Conservation (phyloP, 2,888 invertebrate genomes). For the Adelphocoris suturalis region DNA sequence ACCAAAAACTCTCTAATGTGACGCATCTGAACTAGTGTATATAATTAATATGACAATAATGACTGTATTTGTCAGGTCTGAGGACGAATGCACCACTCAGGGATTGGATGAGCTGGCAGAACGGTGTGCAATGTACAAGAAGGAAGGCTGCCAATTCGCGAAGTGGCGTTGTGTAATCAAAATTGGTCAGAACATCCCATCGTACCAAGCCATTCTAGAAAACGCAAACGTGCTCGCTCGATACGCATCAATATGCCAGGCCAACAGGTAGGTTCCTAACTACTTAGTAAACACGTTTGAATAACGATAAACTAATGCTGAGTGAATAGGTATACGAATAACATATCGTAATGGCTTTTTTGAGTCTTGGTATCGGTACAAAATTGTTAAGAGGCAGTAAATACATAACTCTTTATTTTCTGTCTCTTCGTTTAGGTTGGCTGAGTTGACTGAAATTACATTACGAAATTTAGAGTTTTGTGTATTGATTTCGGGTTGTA, state of each 20-base stretch:
- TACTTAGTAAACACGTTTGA: neutral
- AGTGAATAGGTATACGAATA: too few species aligned
- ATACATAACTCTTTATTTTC: too few species aligned
- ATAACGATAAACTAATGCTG: too few species aligned
- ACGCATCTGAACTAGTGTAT: too few species aligned
- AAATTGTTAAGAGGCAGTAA: too few species aligned
- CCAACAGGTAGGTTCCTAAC: slow-evolving; percentile 79
- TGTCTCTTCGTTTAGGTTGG: too few species aligned
- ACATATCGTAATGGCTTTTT: too few species aligned
- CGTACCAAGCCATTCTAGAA: slow-evolving; percentile 81
- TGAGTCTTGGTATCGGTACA: too few species aligned
- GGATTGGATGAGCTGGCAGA: slow-evolving; percentile 82
- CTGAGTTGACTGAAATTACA: too few species aligned
- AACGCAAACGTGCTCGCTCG: slow-evolving; percentile 84
- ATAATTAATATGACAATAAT: too few species aligned
- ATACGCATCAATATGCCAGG: slow-evolving; percentile 82
- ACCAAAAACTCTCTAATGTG: too few species aligned
- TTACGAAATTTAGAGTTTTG: too few species aligned
- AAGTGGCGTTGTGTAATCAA: slow-evolving; percentile 84
- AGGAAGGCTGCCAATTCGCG: slow-evolving; percentile 83
- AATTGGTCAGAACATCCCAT: slow-evolving; percentile 81
- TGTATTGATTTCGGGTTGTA: neutral
- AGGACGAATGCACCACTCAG: slow-evolving; percentile 84
- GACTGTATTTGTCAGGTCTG: slow-evolving; percentile 80
- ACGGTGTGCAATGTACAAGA: slow-evolving; percentile 83